phyloP scores from a whole-genome alignment of 2,888 invertebrate genomes.

The Aporophyla nigra region DNA sequence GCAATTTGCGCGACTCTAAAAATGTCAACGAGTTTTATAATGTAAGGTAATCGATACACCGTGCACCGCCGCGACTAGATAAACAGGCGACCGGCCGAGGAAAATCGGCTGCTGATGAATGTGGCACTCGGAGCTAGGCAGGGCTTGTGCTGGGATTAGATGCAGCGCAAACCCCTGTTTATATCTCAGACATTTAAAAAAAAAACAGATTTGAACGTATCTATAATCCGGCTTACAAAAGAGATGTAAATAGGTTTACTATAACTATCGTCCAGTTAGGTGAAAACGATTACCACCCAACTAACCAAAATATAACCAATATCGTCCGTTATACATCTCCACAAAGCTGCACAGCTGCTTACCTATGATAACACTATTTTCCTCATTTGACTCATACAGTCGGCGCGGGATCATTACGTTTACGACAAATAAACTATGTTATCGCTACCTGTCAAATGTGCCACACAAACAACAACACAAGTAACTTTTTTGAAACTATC shows the following conservation, averaged over 20 bases:
- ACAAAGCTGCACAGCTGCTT: neutral
- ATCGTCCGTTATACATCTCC: neutral
- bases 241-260: neutral
- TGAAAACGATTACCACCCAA: neutral
- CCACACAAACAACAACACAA: neutral
- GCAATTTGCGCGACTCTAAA: constrained; percentile 62
- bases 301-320: no score
- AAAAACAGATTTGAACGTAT: neutral
- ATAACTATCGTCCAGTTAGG: neutral
- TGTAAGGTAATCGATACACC: constrained; percentile 66
- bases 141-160: neutral
- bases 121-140: neutral
- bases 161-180: neutral
- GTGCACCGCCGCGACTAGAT: constrained; percentile 59
- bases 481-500: neutral
- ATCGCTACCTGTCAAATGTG: neutral
- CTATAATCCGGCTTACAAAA: neutral
- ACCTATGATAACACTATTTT: constrained; percentile 15
- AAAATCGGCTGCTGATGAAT: constrained; percentile 29
- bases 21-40: constrained; percentile 70
- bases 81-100: constrained; percentile 51
- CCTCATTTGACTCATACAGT: constrained; percentile 32
- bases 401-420: neutral
- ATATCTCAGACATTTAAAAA: neutral
- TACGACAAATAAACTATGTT: neutral